These are phyloP conservation scores for Nowickia ferox DNA, from an alignment of 2,888 invertebrate species.

Conservation along the genomic window DNA sequence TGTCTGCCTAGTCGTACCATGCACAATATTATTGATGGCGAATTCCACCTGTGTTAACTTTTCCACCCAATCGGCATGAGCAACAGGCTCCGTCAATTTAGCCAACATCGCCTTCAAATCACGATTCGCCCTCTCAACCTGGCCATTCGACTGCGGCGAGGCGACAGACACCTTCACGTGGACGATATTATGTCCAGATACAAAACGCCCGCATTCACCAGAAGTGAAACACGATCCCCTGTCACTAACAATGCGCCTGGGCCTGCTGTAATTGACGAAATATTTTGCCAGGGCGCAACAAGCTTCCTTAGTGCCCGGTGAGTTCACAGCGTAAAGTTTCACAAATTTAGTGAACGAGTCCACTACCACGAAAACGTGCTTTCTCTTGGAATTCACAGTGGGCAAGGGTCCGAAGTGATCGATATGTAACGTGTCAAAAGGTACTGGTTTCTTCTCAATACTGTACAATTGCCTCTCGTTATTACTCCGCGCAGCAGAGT, in stretches of 20 bases:
- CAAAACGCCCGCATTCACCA: too few species aligned
- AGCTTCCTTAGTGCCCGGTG: background rate
- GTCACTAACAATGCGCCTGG: background rate
- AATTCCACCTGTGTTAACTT: too few species aligned
- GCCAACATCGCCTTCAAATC: background rate
- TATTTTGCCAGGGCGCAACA: background rate
- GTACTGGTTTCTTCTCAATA: too few species aligned
- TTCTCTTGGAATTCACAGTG: too few species aligned
- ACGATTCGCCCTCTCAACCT: background rate
- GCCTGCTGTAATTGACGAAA: background rate
- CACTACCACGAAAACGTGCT: background rate
- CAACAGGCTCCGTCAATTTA: background rate
- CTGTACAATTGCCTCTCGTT: too few species aligned
- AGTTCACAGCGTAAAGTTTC: background rate
- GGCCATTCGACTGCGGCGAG: background rate
- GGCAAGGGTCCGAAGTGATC: too few species aligned
- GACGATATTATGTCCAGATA: background rate
- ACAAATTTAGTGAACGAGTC: background rate
- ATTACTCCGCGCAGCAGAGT: too few species aligned
- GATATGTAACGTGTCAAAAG: too few species aligned
- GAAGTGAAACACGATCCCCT: background rate
- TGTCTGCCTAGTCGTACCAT: background rate
- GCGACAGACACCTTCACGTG: background rate
- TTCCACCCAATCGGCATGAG: background rate
- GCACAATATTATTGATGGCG: background rate